Conservation (phyloP, 2,888 invertebrate genomes). For the Leptinotarsa peninsularis region DNA sequence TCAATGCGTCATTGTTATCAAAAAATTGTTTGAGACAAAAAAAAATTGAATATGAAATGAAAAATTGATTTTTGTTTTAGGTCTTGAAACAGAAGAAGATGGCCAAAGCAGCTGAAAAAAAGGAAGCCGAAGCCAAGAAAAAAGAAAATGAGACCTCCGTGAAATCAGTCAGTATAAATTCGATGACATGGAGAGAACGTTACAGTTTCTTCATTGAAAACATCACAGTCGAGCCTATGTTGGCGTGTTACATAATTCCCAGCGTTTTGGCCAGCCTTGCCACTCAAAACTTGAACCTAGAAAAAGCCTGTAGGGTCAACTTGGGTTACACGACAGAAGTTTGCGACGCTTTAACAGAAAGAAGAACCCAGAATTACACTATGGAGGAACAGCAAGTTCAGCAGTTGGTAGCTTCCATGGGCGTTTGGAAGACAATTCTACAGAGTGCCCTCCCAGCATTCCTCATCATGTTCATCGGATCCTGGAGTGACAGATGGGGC, state of each 20-base stretch:
- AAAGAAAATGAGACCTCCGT: constrained; percentile 43
- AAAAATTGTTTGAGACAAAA: too few species aligned
- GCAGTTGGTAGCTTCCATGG: constrained; percentile 82
- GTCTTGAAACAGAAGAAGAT: constrained; percentile 51
- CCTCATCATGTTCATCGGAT: constrained; percentile 84
- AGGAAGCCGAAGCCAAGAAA: constrained; percentile 32
- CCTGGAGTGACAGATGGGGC: constrained; percentile 79
- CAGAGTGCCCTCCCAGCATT: constrained; percentile 86
- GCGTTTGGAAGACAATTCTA: constrained; percentile 87
- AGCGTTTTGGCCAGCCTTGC: constrained; percentile 78
- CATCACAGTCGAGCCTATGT: constrained; percentile 81
- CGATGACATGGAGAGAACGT: constrained; percentile 71
- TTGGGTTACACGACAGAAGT: constrained; percentile 78
- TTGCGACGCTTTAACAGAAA: constrained; percentile 80
- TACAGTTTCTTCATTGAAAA: constrained; percentile 71
- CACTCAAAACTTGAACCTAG: constrained; percentile 86
- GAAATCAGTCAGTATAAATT: constrained; percentile 36
- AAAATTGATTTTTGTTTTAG: constrained; percentile 41
- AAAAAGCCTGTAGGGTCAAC: constrained; percentile 89
- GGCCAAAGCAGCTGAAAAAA: constrained; percentile 47
- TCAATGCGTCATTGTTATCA: too few species aligned
- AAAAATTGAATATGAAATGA: background rate
- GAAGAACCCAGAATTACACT: constrained; percentile 77
- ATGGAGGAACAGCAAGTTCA: constrained; percentile 76
- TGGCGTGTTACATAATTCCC: constrained; percentile 79